These are phyloP conservation scores for Pachyrhynchus sulphureomaculatus DNA, from an alignment of 1,140 invertebrate genomes.

Conservation along the genomic window DNA sequence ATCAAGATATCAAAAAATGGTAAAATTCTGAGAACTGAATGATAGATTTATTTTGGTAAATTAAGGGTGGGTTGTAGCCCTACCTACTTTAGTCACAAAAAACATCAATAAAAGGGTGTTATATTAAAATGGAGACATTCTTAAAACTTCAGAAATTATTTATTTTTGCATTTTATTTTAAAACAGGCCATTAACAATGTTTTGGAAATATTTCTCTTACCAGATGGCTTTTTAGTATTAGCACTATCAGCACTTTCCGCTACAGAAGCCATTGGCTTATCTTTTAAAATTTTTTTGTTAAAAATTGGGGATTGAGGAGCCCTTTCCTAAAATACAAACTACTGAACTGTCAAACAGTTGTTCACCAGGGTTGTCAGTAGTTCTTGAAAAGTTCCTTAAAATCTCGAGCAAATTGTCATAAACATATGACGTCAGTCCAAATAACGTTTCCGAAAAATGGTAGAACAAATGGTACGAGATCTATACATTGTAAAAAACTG, in stretches of 20 bases:
- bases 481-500: too few relatives aligned
- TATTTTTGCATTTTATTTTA: not conserved
- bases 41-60: not conserved
- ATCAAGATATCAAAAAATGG: not conserved
- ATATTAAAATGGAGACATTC: slow-evolving; percentile 3
- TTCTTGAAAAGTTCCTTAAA: too few relatives aligned
- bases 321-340: not conserved
- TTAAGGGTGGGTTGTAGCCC: slow-evolving; percentile 10
- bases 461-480: too few relatives aligned
- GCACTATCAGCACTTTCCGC: slow-evolving; percentile 33
- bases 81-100: too few relatives aligned
- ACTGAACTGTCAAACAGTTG: too few relatives aligned
- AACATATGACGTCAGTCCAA: too few relatives aligned
- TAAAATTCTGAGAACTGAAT: not conserved
- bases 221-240: slow-evolving; percentile 44
- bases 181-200: too few relatives aligned
- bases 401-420: too few relatives aligned
- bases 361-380: too few relatives aligned
- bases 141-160: not conserved
- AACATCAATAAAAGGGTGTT: slow-evolving; percentile 32
- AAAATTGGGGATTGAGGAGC: not conserved
- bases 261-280: slow-evolving; percentile 10
- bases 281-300: not conserved
- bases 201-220: slow-evolving; percentile 25
- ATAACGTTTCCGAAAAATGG: too few relatives aligned